These are phyloP conservation scores for Sinotaia quadrata DNA, from an alignment of 2,888 invertebrate genomes.

Conservation along the genomic window DNA sequence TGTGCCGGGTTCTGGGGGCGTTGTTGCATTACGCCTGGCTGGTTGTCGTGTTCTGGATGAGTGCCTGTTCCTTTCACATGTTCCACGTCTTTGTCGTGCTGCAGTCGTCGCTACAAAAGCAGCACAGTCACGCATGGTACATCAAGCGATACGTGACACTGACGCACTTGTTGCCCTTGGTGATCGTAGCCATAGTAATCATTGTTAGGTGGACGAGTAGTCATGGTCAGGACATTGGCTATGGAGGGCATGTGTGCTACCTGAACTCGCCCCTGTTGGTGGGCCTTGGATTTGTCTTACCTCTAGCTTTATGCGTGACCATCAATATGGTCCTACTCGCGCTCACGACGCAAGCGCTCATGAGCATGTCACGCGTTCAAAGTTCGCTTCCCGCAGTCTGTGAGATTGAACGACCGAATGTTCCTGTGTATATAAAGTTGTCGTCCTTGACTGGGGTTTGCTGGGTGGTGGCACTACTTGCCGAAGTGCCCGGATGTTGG, in stretches of 20 bases:
- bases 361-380: slow-evolving; percentile 24
- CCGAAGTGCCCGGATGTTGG: slow-evolving; percentile 42
- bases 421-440: slow-evolving; percentile 48
- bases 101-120: slow-evolving; percentile 1
- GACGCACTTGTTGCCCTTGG: slow-evolving; percentile 5
- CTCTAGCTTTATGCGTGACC: slow-evolving; percentile 40
- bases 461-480: slow-evolving; percentile 53
- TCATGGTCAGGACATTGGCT: slow-evolving; percentile 28
- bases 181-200: slow-evolving; percentile 26
- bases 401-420: slow-evolving; percentile 37
- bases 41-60: slow-evolving; percentile 38
- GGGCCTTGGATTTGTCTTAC: slow-evolving; percentile 44
- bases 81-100: slow-evolving; percentile 38
- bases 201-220: slow-evolving; percentile 4
- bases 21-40: slow-evolving; percentile 46
- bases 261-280: slow-evolving; percentile 29
- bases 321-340: slow-evolving; percentile 46
- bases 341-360: slow-evolving; percentile 41
- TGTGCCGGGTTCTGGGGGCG: slow-evolving; percentile 40
- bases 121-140: slow-evolving; percentile 15
- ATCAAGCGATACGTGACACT: slow-evolving; percentile 24
- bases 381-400: slow-evolving; percentile 17
- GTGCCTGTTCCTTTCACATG: slow-evolving; percentile 48
- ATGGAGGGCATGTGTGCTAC: slow-evolving; percentile 41
- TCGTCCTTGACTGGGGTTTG: slow-evolving; percentile 53